Conservation (phyloP, 2,797 vertebrate genomes). For the Myripristis jacobus region DNA sequence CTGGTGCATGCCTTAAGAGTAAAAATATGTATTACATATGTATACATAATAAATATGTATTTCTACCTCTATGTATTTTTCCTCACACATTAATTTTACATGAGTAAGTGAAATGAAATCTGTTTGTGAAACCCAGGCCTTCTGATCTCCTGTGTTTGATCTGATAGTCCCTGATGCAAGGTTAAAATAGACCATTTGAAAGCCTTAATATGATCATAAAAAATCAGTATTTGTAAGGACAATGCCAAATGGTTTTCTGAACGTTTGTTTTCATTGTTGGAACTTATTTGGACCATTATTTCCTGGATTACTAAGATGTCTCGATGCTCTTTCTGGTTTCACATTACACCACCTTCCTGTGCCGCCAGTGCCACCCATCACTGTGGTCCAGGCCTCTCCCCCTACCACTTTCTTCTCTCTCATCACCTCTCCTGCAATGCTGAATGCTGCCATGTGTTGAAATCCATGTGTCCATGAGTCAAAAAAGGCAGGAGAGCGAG, state of each 20-base stretch:
- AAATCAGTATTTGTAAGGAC: not conserved
- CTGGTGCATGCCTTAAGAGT: not conserved
- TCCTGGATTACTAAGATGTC: not conserved
- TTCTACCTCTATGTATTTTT: not conserved
- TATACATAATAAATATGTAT: not conserved
- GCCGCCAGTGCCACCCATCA: not conserved
- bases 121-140: not conserved
- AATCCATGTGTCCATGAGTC: too few relatives aligned
- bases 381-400: not conserved
- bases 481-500: not conserved
- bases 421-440: not conserved
- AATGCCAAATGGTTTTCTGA: too few relatives aligned
- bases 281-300: too few relatives aligned
- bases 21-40: not conserved
- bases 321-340: too few relatives aligned
- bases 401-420: not conserved
- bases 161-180: not conserved
- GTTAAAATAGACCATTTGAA: not conserved
- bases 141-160: not conserved
- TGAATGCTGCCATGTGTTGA: too few relatives aligned
- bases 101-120: not conserved
- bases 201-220: not conserved
- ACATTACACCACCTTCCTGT: not conserved
- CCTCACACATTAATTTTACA: not conserved
- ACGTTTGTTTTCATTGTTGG: too few relatives aligned